Base-by-base conservation (phyloP, 2,888 invertebrate genomes). In the Lepetodrilus schrolli region DNA sequence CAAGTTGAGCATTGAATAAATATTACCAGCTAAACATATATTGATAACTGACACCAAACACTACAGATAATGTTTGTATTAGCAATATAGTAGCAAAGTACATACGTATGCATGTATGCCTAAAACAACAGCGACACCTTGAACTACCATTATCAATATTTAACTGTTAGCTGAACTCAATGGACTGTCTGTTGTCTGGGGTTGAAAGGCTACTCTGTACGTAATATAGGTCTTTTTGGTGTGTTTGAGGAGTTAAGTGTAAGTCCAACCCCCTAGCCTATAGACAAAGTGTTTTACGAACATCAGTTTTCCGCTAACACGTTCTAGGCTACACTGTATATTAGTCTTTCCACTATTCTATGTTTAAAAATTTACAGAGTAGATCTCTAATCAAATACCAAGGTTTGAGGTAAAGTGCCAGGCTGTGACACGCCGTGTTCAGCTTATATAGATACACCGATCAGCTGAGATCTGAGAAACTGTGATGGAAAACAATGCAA, bases 331-430 rank as follows among this genome's bases (percentile, higher is more conserved):
- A 26, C 21, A 17, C 5, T 34, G 26, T 17, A 58, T 58, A 58
- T 58, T 58, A 30, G 58, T 58, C 30, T 21, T 34, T 2, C 26
- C 58, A 58, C 58, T 58, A 17, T 8, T 13, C 58, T 34, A 58
- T 23, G 58, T 58, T 58, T 58, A 30, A 30, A 8, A 58, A 58
- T 58, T 58, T 58, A 34, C 58, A 23, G 58, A 58, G 58, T 58
- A 58, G 58, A 58, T 58, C 58, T 58, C 58, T 58, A 2, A 10
- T 1, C 58, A 58, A 58, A 58, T 58, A 58, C 58, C 13, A 34
- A 58, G 58, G 58, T 58, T 58, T 58, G 58, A 58, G 34, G 26
- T 17, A 34, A 58, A 26, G 30, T 58, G 58, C 26, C 58, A 30
- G 30, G 43, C 4, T 43, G 43, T 43, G 13, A 43, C 43, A 43